Percentiles rank a stretch among this genome's conserved stretches.
Evolutionary conservation across 2,797 vertebrate genomes (phyloP).

Genomic region (Florisuga fusca): DNA sequence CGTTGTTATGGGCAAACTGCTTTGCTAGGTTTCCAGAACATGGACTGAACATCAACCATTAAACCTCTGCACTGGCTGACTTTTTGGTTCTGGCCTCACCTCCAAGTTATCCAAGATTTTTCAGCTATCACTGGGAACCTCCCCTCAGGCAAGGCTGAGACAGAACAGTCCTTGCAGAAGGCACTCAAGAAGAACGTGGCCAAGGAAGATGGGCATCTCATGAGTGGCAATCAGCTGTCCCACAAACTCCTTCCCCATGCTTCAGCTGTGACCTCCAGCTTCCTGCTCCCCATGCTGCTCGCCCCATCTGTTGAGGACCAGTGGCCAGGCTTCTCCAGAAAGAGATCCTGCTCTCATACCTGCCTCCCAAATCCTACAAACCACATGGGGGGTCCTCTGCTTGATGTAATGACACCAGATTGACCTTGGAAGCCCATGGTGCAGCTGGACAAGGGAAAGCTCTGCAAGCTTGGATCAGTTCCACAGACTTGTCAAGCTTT

Average conservation of each 20-base stretch:
- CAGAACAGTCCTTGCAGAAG: not conserved
- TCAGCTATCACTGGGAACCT: not conserved
- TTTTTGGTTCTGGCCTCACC: not conserved
- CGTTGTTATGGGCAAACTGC: not conserved
- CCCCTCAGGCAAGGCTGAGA: not conserved
- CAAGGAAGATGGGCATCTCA: not conserved
- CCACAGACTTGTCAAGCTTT: not conserved
- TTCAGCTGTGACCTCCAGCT: not conserved
- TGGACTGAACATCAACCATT: not conserved
- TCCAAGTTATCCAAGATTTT: not conserved
- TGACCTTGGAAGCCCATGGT: not conserved
- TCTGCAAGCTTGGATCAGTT: not conserved
- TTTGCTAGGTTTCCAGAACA: not conserved
- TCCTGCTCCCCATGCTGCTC: not conserved
- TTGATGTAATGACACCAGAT: not conserved
- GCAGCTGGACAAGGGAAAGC: not conserved
- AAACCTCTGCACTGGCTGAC: not conserved
- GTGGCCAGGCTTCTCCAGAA: not conserved
- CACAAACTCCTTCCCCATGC: not conserved
- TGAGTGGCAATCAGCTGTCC: not conserved
- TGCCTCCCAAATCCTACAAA: not conserved
- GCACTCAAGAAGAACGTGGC: not conserved
- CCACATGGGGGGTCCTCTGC: too few relatives aligned
- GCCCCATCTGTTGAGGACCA: not conserved
- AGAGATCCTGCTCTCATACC: not conserved